These are phyloP conservation scores for Ectemnius lituratus DNA, from an alignment of 2,888 invertebrate species.

Conservation along the genomic window DNA sequence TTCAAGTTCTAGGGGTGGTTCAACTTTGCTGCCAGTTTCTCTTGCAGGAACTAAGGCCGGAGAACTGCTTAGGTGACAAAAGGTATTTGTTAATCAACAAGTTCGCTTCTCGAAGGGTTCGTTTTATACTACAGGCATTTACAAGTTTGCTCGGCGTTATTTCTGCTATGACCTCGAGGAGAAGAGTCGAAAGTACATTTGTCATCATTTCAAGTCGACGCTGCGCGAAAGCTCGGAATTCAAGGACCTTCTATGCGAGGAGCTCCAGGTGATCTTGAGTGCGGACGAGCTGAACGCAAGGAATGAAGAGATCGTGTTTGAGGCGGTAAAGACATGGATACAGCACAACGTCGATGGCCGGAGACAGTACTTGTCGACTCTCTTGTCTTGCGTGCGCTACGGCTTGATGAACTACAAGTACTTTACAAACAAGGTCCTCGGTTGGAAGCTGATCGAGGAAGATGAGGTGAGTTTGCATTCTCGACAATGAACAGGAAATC, in stretches of 20 bases:
- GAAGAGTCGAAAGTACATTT: conserved; percentile 81
- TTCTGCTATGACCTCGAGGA: conserved; percentile 85
- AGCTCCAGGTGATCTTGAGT: conserved; percentile 82
- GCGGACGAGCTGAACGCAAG: conserved; percentile 87
- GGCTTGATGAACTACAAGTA: conserved; percentile 82
- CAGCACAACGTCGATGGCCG: conserved; percentile 81
- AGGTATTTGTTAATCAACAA: no score
- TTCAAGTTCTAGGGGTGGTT: conserved; percentile 86
- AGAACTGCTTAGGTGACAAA: conserved; percentile 82
- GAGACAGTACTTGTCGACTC: conserved; percentile 80
- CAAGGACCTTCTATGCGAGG: conserved; percentile 81
- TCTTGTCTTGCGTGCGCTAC: conserved; percentile 84
- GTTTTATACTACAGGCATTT: conserved; percentile 78
- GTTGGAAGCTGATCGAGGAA: conserved; percentile 80
- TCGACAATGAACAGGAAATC: background rate
- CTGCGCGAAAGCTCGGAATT: conserved; percentile 83
- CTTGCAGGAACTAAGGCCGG: conserved; percentile 81
- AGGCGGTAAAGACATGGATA: conserved; percentile 86
- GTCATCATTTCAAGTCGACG: conserved; percentile 82
- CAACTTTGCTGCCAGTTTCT: conserved; percentile 85
- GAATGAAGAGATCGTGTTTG: conserved; percentile 87
- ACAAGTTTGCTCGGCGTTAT: conserved; percentile 85
- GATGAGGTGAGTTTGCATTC: conserved; percentile 76
- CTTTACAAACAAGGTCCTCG: conserved; percentile 80
- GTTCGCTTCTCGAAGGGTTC: background rate